phyloP scores from a whole-genome alignment of 30 jellyfish, hydroid and myxozoan genomes.

The Aurelia sp. region DNA sequence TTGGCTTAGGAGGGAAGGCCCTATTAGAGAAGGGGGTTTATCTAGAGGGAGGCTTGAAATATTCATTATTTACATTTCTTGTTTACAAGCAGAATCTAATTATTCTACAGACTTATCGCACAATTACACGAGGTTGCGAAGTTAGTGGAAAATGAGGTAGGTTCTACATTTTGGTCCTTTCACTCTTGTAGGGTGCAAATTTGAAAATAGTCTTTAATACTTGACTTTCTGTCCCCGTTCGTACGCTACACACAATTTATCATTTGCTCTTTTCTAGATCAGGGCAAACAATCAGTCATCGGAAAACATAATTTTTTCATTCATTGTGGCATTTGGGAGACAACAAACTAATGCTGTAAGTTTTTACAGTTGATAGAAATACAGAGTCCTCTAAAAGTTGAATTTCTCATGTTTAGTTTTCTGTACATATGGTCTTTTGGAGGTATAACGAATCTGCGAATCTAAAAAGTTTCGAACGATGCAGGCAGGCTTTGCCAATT shows the following conservation, averaged over 20 bases:
- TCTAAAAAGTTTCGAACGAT: too few species aligned
- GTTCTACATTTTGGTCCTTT: background rate
- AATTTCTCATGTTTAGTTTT: background rate
- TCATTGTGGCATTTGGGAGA: conserved; percentile 51
- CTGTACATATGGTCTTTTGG: too few species aligned
- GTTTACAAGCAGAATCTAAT: background rate
- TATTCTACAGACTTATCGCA: conserved; percentile 4
- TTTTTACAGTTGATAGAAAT: background rate
- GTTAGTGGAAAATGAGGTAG: conserved; percentile 24
- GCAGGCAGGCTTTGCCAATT: too few species aligned
- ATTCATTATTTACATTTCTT: too few species aligned
- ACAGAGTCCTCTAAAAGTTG: background rate
- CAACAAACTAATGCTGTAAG: conserved; percentile 32
- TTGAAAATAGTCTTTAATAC: too few species aligned
- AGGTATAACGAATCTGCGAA: too few species aligned
- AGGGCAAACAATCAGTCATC: background rate
- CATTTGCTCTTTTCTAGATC: background rate
- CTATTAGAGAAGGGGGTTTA: too few species aligned
- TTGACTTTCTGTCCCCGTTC: background rate
- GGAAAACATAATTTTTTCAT: conserved; percentile 8
- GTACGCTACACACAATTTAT: background rate
- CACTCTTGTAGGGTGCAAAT: background rate
- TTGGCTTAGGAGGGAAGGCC: too few species aligned
- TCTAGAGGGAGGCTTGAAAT: too few species aligned
- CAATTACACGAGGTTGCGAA: conserved; percentile 6